Evolutionary conservation across 2,888 invertebrate species (phyloP).

Genomic region (Lycia hirtaria): DNA sequence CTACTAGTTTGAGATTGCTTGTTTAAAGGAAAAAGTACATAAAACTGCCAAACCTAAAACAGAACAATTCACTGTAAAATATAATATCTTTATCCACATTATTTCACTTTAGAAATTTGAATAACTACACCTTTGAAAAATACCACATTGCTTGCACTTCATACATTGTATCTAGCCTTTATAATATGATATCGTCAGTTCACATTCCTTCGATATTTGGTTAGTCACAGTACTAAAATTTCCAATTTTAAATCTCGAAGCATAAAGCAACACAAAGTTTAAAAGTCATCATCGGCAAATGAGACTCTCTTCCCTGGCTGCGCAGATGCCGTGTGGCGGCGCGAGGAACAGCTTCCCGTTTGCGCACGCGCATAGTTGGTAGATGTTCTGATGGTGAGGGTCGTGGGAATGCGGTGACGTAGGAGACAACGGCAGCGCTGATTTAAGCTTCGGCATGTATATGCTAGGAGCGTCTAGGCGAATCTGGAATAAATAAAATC

Average conservation of each 20-base stretch:
- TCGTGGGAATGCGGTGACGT: slow-evolving; percentile 81
- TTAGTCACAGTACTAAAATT: not conserved
- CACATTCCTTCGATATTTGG: not conserved
- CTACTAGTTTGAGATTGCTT: too few species aligned
- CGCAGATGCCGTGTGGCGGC: slow-evolving; percentile 92
- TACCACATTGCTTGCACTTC: not conserved
- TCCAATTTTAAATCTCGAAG: not conserved
- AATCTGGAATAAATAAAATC: slow-evolving; percentile 76
- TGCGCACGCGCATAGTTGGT: slow-evolving; percentile 95
- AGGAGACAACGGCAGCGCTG: slow-evolving; percentile 83
- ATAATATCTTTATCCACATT: too few species aligned
- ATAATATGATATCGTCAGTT: not conserved
- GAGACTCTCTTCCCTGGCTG: slow-evolving; percentile 82
- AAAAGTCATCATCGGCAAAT: slow-evolving; percentile 76
- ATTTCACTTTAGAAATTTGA: not conserved
- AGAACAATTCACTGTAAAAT: not conserved
- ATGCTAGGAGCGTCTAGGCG: slow-evolving; percentile 88
- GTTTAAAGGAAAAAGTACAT: too few species aligned
- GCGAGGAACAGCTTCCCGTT: slow-evolving; percentile 96
- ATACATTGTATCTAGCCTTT: not conserved
- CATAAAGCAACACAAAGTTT: not conserved
- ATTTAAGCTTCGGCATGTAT: slow-evolving; percentile 87
- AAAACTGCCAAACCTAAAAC: too few species aligned
- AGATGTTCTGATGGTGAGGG: slow-evolving; percentile 88
- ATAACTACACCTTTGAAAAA: not conserved